Base-by-base conservation (phyloP, 1,140 invertebrate species). In the Zelostemma sp. region DNA sequence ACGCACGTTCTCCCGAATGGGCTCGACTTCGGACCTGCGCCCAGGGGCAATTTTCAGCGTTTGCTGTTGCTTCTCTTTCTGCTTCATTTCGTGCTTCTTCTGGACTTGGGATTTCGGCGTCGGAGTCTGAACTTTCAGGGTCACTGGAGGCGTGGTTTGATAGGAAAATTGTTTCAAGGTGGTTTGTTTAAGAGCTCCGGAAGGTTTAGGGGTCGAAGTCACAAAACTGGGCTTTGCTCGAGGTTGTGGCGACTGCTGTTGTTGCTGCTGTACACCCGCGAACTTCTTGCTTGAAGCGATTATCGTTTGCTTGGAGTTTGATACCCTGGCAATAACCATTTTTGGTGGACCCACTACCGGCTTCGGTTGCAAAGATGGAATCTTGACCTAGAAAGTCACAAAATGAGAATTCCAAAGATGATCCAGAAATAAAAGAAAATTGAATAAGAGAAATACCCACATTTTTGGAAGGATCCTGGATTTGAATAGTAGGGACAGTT, bases 1-100 rank as follows among this genome's bases (percentile, higher is more conserved):
- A 28, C 91, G 88, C 11, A 96, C 93, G 82, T 92, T 95, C 0
- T 92, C 84, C 50, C 95, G 85, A 21, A 95, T 90, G 0, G 91
- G 90, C 74, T 95, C 93, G 0, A 90, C 86, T 69, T 86, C 85
- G 5, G 82, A 55, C 21, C 78, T 81, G 28, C 75, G 80, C 6
- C 35, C 15, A 0, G 55, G 53, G 6, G 56, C 54, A 12, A 49
- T 50, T 46, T 69, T 72, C 11, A 53, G 46, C 17, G 57, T 58
- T 35, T 59, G 51, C 2, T 55, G 61, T 41, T 45, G 59, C 16
- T 51, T 65, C 21, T 69, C 68, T 15, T 63, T 70, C 12, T 18
- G 56, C 18, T 70, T 74, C 6, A 43, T 8, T 18, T 66, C 65
- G 2, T 35, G 28, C 49, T 72, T 72, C 17, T 57, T 70, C 21